A percentile compares a stretch with the other conserved stretches of the same genome.
Evolutionary conservation across 2,113 vertebrate species (phyloP).

Genomic region (Coracopsis vasa): DNA sequence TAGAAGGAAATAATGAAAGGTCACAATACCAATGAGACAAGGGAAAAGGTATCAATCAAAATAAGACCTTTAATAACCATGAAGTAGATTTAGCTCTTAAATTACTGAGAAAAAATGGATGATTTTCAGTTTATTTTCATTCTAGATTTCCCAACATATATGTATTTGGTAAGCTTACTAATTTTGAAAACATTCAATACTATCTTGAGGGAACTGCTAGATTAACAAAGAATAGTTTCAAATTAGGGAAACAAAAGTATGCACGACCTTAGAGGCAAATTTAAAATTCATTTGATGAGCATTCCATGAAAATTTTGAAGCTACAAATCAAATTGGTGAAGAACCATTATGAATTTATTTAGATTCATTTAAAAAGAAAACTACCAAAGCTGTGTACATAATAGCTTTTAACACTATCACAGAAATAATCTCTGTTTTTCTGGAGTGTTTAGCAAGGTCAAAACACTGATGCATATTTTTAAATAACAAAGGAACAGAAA

Average conservation of each 20-base stretch:
- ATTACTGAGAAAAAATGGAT: background rate
- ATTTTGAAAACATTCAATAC: background rate
- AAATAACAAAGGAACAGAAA: background rate
- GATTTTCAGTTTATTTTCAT: background rate
- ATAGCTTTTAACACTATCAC: background rate
- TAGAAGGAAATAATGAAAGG: conserved; percentile 14
- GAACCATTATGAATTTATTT: background rate
- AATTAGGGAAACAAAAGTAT: background rate
- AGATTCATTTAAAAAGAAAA: background rate
- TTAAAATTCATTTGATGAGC: background rate
- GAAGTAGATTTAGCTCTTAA: background rate
- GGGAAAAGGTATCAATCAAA: background rate
- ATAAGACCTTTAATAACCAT: background rate
- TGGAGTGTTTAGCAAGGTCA: background rate
- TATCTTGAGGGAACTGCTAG: background rate
- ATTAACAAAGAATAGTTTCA: background rate
- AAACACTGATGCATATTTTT: background rate
- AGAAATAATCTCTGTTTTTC: background rate
- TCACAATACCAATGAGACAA: background rate
- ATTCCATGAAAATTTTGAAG: background rate
- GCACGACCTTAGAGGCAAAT: accelerated
- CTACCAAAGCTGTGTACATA: background rate
- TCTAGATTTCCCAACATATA: background rate
- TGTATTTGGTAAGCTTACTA: background rate
- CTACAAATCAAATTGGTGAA: background rate